Evolutionary conservation across 2,888 invertebrate species (phyloP), one percentile per base, ranked within the genome.

Genomic region (Ormyrus labotus): DNA sequence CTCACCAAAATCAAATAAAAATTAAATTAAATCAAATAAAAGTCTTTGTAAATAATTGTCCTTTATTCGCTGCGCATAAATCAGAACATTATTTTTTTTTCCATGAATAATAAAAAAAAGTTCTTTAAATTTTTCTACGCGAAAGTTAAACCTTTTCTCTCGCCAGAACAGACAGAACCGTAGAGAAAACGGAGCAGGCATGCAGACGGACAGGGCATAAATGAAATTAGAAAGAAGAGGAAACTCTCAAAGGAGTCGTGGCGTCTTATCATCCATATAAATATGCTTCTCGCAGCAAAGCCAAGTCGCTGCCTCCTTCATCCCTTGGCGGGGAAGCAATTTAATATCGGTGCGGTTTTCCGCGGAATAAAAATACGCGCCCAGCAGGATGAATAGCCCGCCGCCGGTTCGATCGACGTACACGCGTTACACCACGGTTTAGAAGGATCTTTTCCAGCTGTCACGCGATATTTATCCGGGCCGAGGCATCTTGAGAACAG

Each of bases 281-380:
- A 60, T 19, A 47, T 53, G 67, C 34, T 4, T 34, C 34, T 34
- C 34, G 2, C 34, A 4, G 48, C 53, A 55, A 48, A 71, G 45
- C 11, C n/a, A 13, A 48, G 60, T 34, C 2, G 34, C 34, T 4
- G 34, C 34, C 19, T 6, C 71, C 11, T 19, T 5, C 50, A 50
- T 34, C 51, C 47, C 10, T 51, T 48, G 45, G 81, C 85, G 85
- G 86, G 86, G 85, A 84, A 85, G 88, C 88, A 88, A 88, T 88
- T 88, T 88, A 88, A 88, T 88, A 88, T 88, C 87, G 85, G 81
- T 86, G 86, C 85, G 86, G 85, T 34, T 34, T 34, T 34, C 34
- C 3, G 83, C 84, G 85, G 87, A 88, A 88, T 88, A 88, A 88
- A 88, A 87, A 88, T 88, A 61, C 10, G 34, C 13, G 61, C 19